Percentiles rank a stretch among this genome's conserved stretches.
Conservation (phyloP, 2,113 vertebrate species). For the Oreochromis tanganicae region DNA sequence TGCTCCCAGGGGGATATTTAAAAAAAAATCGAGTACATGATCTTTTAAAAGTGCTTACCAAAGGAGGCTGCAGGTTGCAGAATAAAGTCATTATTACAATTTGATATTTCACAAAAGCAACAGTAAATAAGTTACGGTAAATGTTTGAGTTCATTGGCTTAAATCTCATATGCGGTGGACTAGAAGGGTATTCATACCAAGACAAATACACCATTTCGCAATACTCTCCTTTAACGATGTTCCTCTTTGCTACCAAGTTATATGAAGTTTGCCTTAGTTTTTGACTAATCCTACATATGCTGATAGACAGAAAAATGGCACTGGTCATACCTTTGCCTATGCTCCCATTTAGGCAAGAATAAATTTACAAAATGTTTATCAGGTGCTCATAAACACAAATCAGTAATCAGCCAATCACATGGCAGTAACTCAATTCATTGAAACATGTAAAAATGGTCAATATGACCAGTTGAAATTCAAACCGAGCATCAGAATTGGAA, state of each 20-base stretch:
- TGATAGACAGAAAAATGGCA: neutral
- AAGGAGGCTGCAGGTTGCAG: neutral
- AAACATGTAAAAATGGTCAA: neutral
- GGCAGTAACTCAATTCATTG: neutral
- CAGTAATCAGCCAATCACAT: neutral
- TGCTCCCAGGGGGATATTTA: neutral
- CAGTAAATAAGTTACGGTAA: neutral
- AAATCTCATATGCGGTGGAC: neutral
- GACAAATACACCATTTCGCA: neutral
- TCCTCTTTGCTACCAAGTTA: neutral
- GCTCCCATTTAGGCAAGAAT: neutral
- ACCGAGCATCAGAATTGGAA: neutral
- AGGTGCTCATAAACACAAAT: neutral
- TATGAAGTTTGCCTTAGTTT: neutral
- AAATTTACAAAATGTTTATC: neutral
- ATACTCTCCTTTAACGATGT: neutral
- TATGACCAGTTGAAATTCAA: neutral
- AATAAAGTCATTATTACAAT: neutral
- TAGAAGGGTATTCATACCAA: neutral
- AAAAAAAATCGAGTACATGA: neutral
- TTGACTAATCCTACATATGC: neutral
- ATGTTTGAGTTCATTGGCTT: neutral
- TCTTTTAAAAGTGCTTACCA: neutral
- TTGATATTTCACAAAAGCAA: neutral
- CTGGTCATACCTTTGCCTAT: neutral